Evolutionary conservation across 2,113 vertebrate genomes (phyloP).

Genomic region (Cryptotis parvus): DNA sequence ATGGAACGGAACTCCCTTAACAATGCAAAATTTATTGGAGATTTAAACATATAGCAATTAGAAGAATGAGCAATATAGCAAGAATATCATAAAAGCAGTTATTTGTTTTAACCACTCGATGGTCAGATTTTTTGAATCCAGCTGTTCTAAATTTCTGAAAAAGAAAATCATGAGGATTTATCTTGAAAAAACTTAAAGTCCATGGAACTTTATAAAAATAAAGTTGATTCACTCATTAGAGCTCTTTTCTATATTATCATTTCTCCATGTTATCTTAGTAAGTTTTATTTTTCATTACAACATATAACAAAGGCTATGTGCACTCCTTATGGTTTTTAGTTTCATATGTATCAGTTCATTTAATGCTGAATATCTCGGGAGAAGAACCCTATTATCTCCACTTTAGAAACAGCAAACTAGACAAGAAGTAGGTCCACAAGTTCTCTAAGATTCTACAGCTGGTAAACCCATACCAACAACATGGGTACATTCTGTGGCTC

Average conservation of each 20-base stretch:
- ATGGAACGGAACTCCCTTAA: constrained; percentile 18
- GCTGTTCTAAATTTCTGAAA: not conserved
- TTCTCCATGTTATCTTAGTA: no score
- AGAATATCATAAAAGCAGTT: not conserved
- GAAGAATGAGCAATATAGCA: not conserved
- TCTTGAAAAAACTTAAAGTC: constrained; percentile 33
- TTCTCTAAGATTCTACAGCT: not conserved
- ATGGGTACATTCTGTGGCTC: not conserved
- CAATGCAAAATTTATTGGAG: not conserved
- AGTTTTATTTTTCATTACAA: no score
- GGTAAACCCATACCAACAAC: not conserved
- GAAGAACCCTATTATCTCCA: no score
- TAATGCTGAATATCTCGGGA: no score
- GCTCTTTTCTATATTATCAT: not conserved
- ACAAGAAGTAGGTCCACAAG: not conserved
- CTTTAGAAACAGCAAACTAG: no score
- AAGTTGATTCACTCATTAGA: not conserved
- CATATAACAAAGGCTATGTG: no score
- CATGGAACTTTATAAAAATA: constrained; percentile 25
- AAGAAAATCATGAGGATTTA: constrained; percentile 40
- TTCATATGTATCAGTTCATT: no score
- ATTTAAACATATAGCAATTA: constrained; percentile 25
- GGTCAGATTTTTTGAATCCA: constrained; percentile 27
- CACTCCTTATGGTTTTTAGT: no score
- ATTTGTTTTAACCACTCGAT: not conserved